Evolutionary conservation across 2,888 invertebrate genomes (phyloP), one percentile per base, ranked within the genome.

Genomic region (Amiota communis): DNA sequence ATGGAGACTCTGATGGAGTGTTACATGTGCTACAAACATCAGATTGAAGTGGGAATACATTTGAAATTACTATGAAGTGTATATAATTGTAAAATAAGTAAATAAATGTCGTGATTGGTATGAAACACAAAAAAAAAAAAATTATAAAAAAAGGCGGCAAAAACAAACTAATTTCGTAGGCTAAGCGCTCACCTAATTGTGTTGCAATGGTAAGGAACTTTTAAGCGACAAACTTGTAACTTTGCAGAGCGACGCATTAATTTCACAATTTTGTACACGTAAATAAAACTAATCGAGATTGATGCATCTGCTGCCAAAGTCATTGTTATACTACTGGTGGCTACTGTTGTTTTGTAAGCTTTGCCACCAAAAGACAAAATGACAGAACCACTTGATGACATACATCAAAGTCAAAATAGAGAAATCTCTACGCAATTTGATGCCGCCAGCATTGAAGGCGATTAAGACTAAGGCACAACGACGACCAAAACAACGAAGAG

Each of bases 361-460:
- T 63, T 71, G 72, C 68, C n/a, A 67, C 75, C 56, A 72, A 36
- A 47, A 17, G 47, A 61, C 46, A 61, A 73, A 36, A 56, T 72
- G 71, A 47, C 71, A 78, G 75, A 73, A 75, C 71, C 77, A 76
- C 80, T 84, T 75, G 81, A 77, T 76, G 82, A 84, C 88, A 89
- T 89, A 87, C 86, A 87, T 89, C 89, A 89, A 89, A 89, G 89
- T 89, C 89, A 87, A 86, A 88, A 83, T 86, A 85, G 86, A 87
- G 82, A 85, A 86, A 86, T 85, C 80, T 72, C 72, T 73, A 72
- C 71, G 72, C 59, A 70, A 53, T n/a, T 53, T 53, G 53, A 53
- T 53, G 53, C 20, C 53, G 53, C 53, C 53, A 53, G 53, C 53
- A 53, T 53, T 53, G 53, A 53, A 12, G n/a, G 12, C 36, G 36